These are phyloP conservation scores for Sclerodermus sp. DNA, from an alignment of 2,888 invertebrate species.

Conservation along the genomic window DNA sequence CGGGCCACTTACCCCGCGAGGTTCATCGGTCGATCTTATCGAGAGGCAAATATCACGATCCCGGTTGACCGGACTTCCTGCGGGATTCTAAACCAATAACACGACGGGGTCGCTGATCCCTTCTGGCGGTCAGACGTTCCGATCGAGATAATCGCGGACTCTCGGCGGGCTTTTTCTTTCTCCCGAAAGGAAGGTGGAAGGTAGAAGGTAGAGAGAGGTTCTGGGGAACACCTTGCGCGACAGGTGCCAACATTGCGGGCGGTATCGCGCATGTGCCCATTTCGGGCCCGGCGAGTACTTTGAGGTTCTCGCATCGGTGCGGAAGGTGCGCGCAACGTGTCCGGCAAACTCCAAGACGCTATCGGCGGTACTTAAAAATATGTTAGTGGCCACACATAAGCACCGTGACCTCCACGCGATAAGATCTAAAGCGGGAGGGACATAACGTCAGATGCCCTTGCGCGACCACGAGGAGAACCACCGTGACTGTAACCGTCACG, in stretches of 20 bases:
- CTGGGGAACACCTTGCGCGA: constrained; percentile 52
- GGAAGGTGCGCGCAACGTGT: constrained; percentile 13
- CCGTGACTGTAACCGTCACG: constrained; percentile 51
- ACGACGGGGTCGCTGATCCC: neutral
- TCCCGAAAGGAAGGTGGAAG: constrained; percentile 8
- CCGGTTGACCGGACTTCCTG: too few species aligned
- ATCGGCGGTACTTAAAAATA: constrained; percentile 52
- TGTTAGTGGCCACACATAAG: constrained; percentile 53
- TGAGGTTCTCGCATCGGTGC: too few species aligned
- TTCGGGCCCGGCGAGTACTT: too few species aligned
- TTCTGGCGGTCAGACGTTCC: neutral
- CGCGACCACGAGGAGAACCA: too few species aligned
- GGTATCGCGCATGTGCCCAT: too few species aligned
- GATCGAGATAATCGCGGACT: neutral
- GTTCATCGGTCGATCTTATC: too few species aligned
- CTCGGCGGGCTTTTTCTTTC: neutral
- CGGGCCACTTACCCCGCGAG: too few species aligned
- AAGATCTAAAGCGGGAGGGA: constrained; percentile 43
- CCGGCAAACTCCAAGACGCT: constrained; percentile 29
- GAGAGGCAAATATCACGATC: too few species aligned
- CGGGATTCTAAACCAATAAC: neutral
- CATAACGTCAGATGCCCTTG: constrained; percentile 44
- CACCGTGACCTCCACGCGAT: constrained; percentile 55
- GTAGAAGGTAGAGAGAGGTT: too few species aligned
- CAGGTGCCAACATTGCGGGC: constrained; percentile 41